A percentile compares a stretch with the other conserved stretches of the same genome.
phyloP scores from a whole-genome alignment of 1,140 invertebrate genomes.

The Argopecten irradians region DNA sequence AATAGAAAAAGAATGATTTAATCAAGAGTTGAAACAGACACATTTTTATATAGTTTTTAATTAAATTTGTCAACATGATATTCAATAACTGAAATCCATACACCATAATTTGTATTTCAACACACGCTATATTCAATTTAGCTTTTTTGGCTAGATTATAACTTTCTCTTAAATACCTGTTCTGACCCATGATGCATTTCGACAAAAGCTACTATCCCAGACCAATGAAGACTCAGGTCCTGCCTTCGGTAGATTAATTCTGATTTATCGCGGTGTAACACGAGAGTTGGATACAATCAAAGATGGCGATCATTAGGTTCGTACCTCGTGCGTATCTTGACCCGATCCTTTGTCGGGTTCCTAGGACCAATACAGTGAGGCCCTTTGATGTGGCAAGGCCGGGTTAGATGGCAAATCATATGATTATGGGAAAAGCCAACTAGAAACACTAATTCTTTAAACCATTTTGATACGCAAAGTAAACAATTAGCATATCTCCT shows the following conservation, averaged over 20 bases:
- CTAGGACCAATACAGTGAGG: not conserved
- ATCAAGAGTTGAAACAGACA: too few species aligned
- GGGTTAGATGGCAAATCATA: constrained; percentile 9
- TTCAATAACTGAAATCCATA: too few species aligned
- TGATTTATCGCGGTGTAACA: constrained; percentile 21
- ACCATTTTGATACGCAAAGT: constrained; percentile 6
- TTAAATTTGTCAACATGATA: too few species aligned
- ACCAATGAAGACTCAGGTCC: not conserved
- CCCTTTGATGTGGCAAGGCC: constrained; percentile 19
- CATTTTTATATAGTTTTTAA: too few species aligned
- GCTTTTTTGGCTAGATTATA: not conserved
- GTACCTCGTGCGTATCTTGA: constrained; percentile 6
- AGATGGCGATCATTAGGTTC: not conserved
- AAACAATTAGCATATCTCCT: not conserved
- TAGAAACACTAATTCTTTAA: constrained; percentile 23
- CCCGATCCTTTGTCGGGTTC: not conserved
- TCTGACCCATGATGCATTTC: not conserved
- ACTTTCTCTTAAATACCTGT: not conserved
- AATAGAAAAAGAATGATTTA: too few species aligned
- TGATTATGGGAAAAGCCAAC: constrained; percentile 17
- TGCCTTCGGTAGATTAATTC: not conserved
- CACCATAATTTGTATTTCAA: not conserved
- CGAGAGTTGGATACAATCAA: constrained; percentile 16
- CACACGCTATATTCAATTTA: not conserved
- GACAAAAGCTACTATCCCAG: not conserved